Percentiles rank a stretch among this genome's conserved stretches.
Conservation (phyloP, 1,140 invertebrate species). For the Penaeus indicus region DNA sequence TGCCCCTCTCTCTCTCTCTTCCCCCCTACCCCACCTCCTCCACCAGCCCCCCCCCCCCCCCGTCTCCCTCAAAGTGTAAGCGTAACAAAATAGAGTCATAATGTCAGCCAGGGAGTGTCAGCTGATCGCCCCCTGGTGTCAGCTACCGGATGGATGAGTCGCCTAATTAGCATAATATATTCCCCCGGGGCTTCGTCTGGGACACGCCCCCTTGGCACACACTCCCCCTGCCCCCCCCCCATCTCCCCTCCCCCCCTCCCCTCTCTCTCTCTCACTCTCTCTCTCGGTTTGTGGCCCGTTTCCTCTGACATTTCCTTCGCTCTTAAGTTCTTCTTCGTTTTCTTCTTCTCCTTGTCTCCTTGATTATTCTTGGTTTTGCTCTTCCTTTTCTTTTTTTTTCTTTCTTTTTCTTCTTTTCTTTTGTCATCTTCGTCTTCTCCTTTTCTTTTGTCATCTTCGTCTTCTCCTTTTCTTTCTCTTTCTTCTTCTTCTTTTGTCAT, state of each 20-base stretch:
- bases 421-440: no score
- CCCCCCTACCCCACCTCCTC: neutral
- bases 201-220: neutral
- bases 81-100: conserved; percentile 43
- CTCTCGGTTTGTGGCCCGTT: neutral
- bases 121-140: conserved; percentile 40
- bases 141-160: conserved; percentile 42
- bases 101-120: conserved; percentile 35
- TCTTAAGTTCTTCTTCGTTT: no score
- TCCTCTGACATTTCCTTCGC: neutral
- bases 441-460: no score
- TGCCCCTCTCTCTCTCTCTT: neutral
- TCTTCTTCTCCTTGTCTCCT: no score
- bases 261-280: neutral
- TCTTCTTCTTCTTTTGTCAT: no score
- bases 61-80: neutral
- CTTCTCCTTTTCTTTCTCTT: no score
- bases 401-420: no score
- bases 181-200: conserved; percentile 7
- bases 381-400: no score
- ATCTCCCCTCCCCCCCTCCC: neutral
- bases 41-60: neutral
- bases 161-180: conserved; percentile 62
- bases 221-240: conserved; percentile 14
- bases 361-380: no score